Base-by-base conservation (phyloP, 2,113 vertebrate genomes). In the Dipodomys merriami region DNA sequence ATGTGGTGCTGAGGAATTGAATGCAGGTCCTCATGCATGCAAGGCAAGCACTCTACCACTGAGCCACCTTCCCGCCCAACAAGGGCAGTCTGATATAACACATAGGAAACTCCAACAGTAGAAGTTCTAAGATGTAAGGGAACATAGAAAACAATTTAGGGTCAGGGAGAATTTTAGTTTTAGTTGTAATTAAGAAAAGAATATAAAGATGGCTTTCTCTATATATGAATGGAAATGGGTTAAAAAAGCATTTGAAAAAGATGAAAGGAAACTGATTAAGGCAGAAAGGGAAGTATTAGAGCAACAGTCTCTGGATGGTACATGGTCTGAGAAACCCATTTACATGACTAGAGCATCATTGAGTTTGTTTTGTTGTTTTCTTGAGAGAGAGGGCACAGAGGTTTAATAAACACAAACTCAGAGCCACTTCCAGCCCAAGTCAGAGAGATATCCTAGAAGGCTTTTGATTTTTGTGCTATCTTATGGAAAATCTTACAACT, bases 231-330 rank as follows among this genome's bases (percentile, higher is more conserved):
- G 44, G 87, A 71, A 82, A 65, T 39, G 7, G 23, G 15, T 80
- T 91, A 6, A 72, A 84, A 67, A 81, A 78, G 76, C 19, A 20
- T 86, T 12, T 80, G 68, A 22, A 86, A 84, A 80, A 88, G 64
- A 30, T 10, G 30, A 53, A 62, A 57, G 46, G 53, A 88, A 88
- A 62, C 25, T 5, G 35, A 76, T 20, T 19, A 33, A 81, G 57
- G 57, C 72, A 6, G 35, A 57, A n/a, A 73, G 23, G n/a, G 76
- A 60, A 6, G 30, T 11, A 62, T 25, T 23, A 16, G 62, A 27
- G 3, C 5, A 15, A 5, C 3, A 7, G 27, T 33, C 62, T 7
- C 44, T 19, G 23, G 77, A 33, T 12, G 78, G 23, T 53, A 9
- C n/a, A 22, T 1, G 49, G 53, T 39, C 80, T 0, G 0, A 30